Base-by-base conservation (phyloP, 2,888 invertebrate genomes). In the Microctonus hyperodae region DNA sequence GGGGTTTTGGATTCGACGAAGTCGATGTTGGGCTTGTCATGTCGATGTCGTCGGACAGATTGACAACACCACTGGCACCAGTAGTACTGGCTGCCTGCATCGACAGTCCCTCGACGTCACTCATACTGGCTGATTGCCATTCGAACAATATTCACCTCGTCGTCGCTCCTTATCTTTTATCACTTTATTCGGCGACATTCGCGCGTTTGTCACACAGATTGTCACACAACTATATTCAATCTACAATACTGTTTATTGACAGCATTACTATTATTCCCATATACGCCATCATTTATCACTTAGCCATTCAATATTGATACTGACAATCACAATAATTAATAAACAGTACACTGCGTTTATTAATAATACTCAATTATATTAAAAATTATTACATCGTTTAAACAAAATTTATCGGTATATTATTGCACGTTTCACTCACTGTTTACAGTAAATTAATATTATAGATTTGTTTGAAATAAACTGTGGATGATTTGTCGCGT, bases 21-120 rank as follows among this genome's bases (percentile, higher is more conserved):
- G 82, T 81, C 56, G 82, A 80, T 44, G 81, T 79, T 48, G 80
- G 76, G 13, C 78, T 80, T 28, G 80, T 78, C 80, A 80, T 80
- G 67, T 78, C 80, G 60, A 75, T 75, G 74, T 78, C 77, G 62
- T 78, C 79, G 72, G 79, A 78, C 20, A 78, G 68, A 23, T 70
- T 67, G 11, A 70, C 72, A 65, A 68, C 69, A 13, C 65, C 66
- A 13, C 51, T 56, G 35, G 66, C 58, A 50, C 68, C 51, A 55
- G 56, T 68, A 31, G 67, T 64, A 58, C 67, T 68, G 22, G 70
- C 62, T 58, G 69, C 69, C 55, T 69, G 70, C 65, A 67, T 69
- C 59, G 68, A 66, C 48, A 66, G 60, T 68, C 60, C 70, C 64
- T 66, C 65, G 66, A 68, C 44, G 37, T 70, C 65, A 40, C 65